Evolutionary conservation across 1,140 invertebrate genomes (phyloP), one percentile per base, ranked within the genome.

Genomic region (Drosophila nikananu): DNA sequence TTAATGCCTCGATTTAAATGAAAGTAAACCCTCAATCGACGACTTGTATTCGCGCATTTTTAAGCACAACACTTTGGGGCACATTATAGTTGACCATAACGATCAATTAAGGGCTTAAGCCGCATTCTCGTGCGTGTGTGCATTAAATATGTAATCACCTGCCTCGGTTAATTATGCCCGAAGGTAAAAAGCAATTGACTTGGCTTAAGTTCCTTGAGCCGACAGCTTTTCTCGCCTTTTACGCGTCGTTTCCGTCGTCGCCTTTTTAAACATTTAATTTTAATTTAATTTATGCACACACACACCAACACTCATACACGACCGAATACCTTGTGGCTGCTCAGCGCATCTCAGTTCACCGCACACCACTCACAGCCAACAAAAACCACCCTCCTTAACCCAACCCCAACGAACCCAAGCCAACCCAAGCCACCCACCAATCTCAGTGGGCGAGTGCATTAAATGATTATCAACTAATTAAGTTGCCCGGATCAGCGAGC

Each of bases 221-320:
- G 59, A 7, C 71, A 48, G 39, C 73, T 75, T 75, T 74, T 39
- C 37, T 42, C 21, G 10, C 48, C 23, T 25, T 35, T 49, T 27
- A 37, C 39, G 52, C 37, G 37, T 19, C 32, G 25, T 39, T 39
- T 57, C 54, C 35, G 35, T 25, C 27, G 32, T 23, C 81, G 82
- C 76, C 60, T 71, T 89, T 87, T 71, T 76, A 77, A 87, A 81
- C 83, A 87, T 87, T 87, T 90, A 81, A 87, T 78, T 87, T 87
- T 78, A 89, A 87, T 87, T 87, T 87, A 87, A 87, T 87, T 89
- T 87, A 87, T 87, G 84, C 84, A 89, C 83, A 87, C 84, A 84
- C 82, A 80, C 37, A n/a, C 32, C 39, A 32, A 37, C 83, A 78
- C 83, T 75, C 77, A 81, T 68, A 83, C 27, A 25, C 37, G 0